Base-by-base conservation (phyloP, 2,888 invertebrate genomes). In the Itoplectis maculator region DNA sequence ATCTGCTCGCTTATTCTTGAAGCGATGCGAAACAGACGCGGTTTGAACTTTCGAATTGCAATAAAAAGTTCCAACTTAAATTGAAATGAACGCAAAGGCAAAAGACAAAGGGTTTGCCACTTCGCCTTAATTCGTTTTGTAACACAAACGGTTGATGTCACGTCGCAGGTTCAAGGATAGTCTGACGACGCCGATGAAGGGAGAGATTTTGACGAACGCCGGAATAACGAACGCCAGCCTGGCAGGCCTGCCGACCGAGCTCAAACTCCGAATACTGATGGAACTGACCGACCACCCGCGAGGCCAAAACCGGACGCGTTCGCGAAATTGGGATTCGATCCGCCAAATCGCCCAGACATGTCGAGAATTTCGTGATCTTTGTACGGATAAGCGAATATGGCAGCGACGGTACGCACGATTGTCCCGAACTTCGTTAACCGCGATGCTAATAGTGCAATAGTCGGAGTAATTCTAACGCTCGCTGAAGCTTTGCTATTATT, bases 171-270 rank as follows among this genome's bases (percentile, higher is more conserved):
- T 95, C 79, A 95, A 95, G 86, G 94, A 95, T 84, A 91, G 93
- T 74, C 85, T 95, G 29, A 88, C 94, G 47, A 92, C 94, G 42
- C 94, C 95, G 37, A 93, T 95, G 51, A 94, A 95, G 72, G 94
- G 94, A 86, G 93, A 93, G 85, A 93, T 95, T 85, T 90, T 95
- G 18, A 93, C 90, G 74, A 87, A 91, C 75, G 90, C 93, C 86
- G 94, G 93, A 15, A 56, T 88, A 29, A 88, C 87, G 20, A 87
- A 88, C 79, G 89, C 93, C 20, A 90, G 92, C 86, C 85, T 94
- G 8, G 86, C 88, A 59, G 89, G 92, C 59, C 83, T 94, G 68
- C 94, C 94, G 6, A 81, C 85, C 0, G 94, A 94, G 88, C 79
- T 94, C 6, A 88, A 90, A 74, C 40, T 88, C 0, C 74, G 88